Conservation (phyloP, 2,797 vertebrate genomes). For the Chloroceryle inda region DNA sequence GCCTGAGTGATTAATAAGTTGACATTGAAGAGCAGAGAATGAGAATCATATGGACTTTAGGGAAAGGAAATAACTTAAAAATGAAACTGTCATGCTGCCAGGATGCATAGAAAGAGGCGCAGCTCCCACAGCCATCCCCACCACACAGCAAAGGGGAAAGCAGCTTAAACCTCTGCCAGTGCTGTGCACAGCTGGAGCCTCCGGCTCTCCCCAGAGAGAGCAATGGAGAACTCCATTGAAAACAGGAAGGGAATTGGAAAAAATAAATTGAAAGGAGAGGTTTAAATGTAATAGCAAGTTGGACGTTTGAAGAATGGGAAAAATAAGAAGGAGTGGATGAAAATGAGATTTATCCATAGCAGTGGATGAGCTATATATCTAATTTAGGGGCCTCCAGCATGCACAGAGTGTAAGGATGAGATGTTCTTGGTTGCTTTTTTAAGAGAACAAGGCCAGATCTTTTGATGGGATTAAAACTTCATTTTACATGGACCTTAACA, state of each 20-base stretch:
- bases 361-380: not conserved
- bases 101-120: not conserved
- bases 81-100: slow-evolving; percentile 9
- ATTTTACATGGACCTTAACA: not conserved
- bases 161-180: not conserved
- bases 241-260: not conserved
- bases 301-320: not conserved
- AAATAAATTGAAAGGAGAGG: not conserved
- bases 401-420: not conserved
- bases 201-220: rapidly evolving
- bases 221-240: not conserved
- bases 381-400: not conserved
- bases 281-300: not conserved
- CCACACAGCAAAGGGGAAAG: not conserved
- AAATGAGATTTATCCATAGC: not conserved
- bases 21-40: slow-evolving; percentile 45
- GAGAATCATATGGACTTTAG: slow-evolving; percentile 45
- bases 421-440: not conserved
- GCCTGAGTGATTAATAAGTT: slow-evolving; percentile 38
- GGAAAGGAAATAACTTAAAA: slow-evolving; percentile 27
- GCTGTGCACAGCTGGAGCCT: not conserved
- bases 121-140: not conserved
- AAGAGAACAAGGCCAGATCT: not conserved
- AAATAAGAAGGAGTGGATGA: not conserved
- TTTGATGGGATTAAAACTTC: not conserved